Conservation (phyloP, 2,888 invertebrate genomes). For the Bunonema sp. region DNA sequence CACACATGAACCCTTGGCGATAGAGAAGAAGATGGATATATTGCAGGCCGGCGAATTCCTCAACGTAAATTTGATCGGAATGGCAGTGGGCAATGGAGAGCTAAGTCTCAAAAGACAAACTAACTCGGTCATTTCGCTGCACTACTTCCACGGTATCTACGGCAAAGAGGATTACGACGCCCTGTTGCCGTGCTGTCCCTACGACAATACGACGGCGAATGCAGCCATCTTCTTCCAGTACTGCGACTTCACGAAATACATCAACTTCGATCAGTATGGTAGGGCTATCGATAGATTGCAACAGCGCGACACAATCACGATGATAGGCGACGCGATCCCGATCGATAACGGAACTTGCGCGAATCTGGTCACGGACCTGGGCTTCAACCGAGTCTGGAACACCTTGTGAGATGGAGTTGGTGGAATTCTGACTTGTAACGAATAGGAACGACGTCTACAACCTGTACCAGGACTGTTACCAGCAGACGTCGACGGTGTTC, state of each 20-base stretch:
- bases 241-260: slow-evolving; percentile 22
- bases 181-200: slow-evolving; percentile 16
- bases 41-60: slow-evolving; percentile 16
- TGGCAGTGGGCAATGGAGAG: slow-evolving; percentile 32
- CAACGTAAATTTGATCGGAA: slow-evolving; percentile 24
- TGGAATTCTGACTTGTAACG: background rate
- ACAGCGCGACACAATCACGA: too few relatives aligned
- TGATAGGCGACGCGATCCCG: background rate
- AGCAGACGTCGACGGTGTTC: slow-evolving; percentile 12
- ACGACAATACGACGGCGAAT: slow-evolving; percentile 4
- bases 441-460: slow-evolving; percentile 24
- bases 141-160: slow-evolving; percentile 22
- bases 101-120: too few relatives aligned
- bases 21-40: background rate
- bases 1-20: background rate
- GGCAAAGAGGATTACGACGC: slow-evolving; percentile 18
- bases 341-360: slow-evolving; percentile 1
- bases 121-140: slow-evolving; percentile 19
- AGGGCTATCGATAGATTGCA: too few relatives aligned
- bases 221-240: slow-evolving; percentile 16
- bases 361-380: slow-evolving; percentile 1
- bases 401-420: slow-evolving; percentile 2
- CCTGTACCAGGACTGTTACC: slow-evolving; percentile 30
- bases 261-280: slow-evolving; percentile 5
- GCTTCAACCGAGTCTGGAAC: slow-evolving; percentile 5